Evolutionary conservation across 2,888 invertebrate genomes (phyloP).

Genomic region (Coremacera marginata): DNA sequence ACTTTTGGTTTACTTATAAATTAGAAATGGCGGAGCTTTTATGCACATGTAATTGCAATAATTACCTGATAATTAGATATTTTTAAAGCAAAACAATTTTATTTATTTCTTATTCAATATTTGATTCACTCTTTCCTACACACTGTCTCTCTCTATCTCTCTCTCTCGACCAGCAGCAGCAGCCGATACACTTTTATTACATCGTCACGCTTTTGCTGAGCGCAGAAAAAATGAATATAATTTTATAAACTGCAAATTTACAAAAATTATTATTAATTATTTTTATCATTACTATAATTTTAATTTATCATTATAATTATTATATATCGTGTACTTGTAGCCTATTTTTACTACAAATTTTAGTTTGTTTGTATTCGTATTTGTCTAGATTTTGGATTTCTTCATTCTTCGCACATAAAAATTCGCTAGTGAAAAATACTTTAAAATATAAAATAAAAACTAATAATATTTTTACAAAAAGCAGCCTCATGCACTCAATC

Average conservation of each 20-base stretch:
- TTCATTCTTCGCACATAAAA: too few species aligned
- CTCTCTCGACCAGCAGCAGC: not conserved
- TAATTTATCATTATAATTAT: slow-evolving; percentile 24
- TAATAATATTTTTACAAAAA: slow-evolving; percentile 13
- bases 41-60: too few species aligned
- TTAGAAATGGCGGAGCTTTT: too few species aligned
- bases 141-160: not conserved
- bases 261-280: slow-evolving; percentile 19
- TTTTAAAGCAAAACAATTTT: too few species aligned
- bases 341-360: slow-evolving; percentile 2
- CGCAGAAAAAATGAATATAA: not conserved
- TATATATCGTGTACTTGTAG: slow-evolving; percentile 20
- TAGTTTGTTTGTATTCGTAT: slow-evolving; percentile 3
- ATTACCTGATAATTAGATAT: too few species aligned
- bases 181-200: not conserved
- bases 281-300: slow-evolving; percentile 32
- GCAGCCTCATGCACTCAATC: slow-evolving; percentile 14
- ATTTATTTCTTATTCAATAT: too few species aligned
- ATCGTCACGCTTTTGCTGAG: not conserved
- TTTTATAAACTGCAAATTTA: slow-evolving; percentile 30
- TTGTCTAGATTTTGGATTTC: not conserved
- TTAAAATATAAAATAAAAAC: not conserved
- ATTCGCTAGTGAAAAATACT: not conserved
- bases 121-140: not conserved
- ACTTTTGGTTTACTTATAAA: too few species aligned